Conservation (phyloP, 2,888 invertebrate species). For the Lasioglossum malachurum region DNA sequence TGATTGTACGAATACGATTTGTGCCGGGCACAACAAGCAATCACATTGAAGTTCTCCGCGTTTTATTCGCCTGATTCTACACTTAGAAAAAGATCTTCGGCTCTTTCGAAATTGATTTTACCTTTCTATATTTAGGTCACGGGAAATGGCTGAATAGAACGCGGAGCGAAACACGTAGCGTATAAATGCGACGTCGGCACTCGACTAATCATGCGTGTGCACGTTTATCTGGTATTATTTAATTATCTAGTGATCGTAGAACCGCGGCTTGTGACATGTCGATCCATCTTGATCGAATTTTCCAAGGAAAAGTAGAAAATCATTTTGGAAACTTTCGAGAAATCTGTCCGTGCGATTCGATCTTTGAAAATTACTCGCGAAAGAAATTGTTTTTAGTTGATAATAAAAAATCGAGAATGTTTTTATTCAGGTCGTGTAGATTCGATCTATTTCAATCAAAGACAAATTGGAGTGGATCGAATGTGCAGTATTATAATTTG, state of each 20-base stretch:
- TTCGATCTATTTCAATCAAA: neutral
- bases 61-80: conserved; percentile 30
- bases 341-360: neutral
- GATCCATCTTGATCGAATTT: neutral
- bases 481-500: neutral
- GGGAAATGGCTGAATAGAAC: conserved; percentile 41
- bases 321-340: neutral
- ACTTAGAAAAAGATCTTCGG: neutral
- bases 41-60: conserved; percentile 72
- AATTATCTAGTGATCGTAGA: neutral
- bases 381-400: neutral
- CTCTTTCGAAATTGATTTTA: conserved; percentile 15
- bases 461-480: neutral
- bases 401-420: neutral
- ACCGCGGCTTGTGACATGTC: neutral
- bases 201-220: conserved; percentile 27
- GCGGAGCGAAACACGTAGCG: conserved; percentile 45
- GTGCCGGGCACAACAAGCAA: conserved; percentile 76
- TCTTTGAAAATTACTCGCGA: neutral
- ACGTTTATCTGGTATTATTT: neutral
- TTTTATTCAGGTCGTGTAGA: neutral
- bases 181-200: conserved; percentile 41
- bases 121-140: neutral
- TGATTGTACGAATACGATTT: conserved; percentile 80
- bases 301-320: neutral